phyloP scores from a whole-genome alignment of 2,797 vertebrate species.

The Dermochelys coriacea region DNA sequence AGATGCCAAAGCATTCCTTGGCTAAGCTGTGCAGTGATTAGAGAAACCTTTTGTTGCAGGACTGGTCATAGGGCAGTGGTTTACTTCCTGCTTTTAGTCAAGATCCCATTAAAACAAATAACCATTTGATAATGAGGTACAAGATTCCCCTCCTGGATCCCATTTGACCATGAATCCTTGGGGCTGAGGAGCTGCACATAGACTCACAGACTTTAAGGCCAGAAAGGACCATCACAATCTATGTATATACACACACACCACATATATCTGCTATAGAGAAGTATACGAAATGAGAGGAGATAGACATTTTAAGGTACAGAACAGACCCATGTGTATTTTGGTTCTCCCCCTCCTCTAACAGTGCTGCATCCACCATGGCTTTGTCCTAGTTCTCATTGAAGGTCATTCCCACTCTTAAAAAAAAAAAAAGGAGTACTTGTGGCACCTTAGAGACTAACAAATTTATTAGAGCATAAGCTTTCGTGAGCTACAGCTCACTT shows the following conservation, averaged over 20 bases:
- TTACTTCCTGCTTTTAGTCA: conserved; percentile 48
- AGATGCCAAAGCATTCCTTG: neutral
- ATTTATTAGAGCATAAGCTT: no score
- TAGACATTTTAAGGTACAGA: neutral
- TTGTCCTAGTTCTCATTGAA: neutral
- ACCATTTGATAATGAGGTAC: conserved; percentile 52
- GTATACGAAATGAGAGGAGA: neutral
- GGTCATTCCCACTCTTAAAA: neutral
- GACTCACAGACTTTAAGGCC: neutral
- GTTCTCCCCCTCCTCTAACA: neutral
- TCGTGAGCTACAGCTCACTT: no score
- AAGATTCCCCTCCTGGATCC: conserved; percentile 24
- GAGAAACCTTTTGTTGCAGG: conserved; percentile 16
- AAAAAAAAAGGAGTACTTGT: no score
- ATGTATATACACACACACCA: neutral
- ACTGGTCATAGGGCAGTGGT: conserved; percentile 43
- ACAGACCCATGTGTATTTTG: neutral
- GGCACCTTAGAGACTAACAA: no score
- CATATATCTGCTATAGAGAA: neutral
- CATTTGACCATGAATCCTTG: neutral
- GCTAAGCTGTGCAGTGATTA: neutral
- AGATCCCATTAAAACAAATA: conserved; percentile 64
- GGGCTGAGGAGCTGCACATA: no score
- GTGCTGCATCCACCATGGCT: neutral
- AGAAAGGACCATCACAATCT: neutral